Percentiles rank a stretch among this genome's conserved stretches.
Conservation (phyloP, 2,113 vertebrate species). For the Vulpes ferrilata region DNA sequence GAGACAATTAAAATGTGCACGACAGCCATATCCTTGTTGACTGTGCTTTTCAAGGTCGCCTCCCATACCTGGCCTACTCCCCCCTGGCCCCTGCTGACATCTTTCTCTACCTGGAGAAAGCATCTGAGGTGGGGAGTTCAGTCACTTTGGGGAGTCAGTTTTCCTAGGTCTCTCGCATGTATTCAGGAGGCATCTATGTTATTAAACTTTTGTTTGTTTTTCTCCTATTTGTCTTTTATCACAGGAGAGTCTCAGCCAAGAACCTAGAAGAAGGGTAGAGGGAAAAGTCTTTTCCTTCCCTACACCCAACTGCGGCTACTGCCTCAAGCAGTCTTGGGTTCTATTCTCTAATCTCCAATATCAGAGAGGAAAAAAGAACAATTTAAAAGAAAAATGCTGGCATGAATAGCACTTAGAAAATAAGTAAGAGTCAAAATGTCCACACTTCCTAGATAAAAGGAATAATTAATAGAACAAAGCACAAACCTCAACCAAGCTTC, state of each 20-base stretch:
- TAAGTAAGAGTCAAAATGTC: neutral
- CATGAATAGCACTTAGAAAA: neutral
- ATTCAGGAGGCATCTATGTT: neutral
- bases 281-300: neutral
- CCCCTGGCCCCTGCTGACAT: too few species aligned
- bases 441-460: neutral
- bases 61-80: too few species aligned
- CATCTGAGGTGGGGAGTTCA: neutral
- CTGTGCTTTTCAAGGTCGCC: neutral
- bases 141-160: neutral
- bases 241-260: neutral
- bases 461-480: conserved; percentile 6
- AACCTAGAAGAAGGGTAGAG: neutral
- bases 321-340: neutral
- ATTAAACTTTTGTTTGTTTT: neutral
- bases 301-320: accelerated
- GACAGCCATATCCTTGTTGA: neutral
- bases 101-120: neutral
- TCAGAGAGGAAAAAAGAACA: neutral
- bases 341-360: neutral
- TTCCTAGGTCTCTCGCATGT: neutral
- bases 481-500: neutral
- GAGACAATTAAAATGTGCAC: neutral
- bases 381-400: neutral
- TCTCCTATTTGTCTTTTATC: neutral